Evolutionary conservation across 2,888 invertebrate genomes (phyloP).

Genomic region (Caenorhabditis japonica): DNA sequence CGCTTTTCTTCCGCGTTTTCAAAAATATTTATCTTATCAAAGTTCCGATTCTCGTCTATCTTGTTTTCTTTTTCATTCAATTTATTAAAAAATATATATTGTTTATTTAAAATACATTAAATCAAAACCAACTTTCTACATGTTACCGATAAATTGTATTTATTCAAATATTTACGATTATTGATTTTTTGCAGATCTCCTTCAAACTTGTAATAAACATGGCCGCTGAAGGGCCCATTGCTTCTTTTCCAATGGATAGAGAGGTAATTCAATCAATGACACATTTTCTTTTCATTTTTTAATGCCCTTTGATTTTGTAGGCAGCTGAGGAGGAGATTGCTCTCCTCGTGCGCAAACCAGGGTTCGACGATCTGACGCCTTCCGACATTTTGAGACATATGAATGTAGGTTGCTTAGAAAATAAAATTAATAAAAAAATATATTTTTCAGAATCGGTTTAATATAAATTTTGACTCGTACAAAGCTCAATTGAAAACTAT

Average conservation of each 20-base stretch:
- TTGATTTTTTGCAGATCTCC: conserved; percentile 37
- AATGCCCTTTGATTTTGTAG: conserved; percentile 15
- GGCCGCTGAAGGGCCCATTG: conserved; percentile 21
- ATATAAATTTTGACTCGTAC: conserved; percentile 31
- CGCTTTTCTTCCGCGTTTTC: conserved; percentile 11
- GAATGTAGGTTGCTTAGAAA: conserved; percentile 15
- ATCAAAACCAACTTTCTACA: no score
- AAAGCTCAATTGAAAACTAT: conserved; percentile 25
- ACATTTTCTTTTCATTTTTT: background rate
- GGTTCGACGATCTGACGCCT: conserved; percentile 18
- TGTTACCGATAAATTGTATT: no score
- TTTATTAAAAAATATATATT: no score
- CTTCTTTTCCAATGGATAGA: conserved; percentile 43
- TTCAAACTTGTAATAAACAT: conserved; percentile 38
- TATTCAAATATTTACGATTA: no score
- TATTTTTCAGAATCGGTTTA: conserved; percentile 33
- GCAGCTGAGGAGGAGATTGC: conserved; percentile 40
- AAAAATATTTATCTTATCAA: conserved; percentile 5
- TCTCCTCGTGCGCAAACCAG: conserved; percentile 31
- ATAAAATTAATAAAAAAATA: background rate
- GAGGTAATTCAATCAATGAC: conserved; percentile 8
- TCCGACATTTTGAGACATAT: conserved; percentile 25
- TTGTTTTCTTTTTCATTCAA: no score
- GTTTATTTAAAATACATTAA: no score
- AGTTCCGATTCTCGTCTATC: no score